Evolutionary conservation across 2,113 vertebrate species (phyloP).

Genomic region (Oncorhynchus clarkii): DNA sequence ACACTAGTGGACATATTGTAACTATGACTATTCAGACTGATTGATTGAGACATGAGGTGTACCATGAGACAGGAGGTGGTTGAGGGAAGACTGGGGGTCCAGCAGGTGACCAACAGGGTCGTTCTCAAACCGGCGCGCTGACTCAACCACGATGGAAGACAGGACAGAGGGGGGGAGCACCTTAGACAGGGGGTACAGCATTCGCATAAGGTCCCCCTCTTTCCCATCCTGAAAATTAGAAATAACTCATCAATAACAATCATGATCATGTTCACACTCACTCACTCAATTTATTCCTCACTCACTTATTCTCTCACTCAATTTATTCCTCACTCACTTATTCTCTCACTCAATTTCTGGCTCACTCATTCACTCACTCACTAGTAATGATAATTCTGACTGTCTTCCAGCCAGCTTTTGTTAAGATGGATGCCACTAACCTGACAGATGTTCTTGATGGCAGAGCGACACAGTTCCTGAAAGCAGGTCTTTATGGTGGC

Average conservation of each 20-base stretch:
- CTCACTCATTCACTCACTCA: too few relatives aligned
- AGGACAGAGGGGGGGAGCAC: conserved; percentile 26
- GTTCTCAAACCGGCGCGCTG: conserved; percentile 40
- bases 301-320: background rate
- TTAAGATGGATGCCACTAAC: conserved; percentile 39
- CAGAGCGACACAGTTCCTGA: conserved; percentile 43
- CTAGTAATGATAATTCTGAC: too few relatives aligned
- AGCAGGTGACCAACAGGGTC: conserved; percentile 51
- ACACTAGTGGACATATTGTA: background rate
- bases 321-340: too few relatives aligned
- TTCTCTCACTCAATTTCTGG: too few relatives aligned
- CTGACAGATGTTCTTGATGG: conserved; percentile 60
- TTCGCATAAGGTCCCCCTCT: conserved; percentile 60
- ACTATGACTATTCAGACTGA: background rate
- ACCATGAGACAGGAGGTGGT: conserved; percentile 61
- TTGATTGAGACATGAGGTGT: background rate
- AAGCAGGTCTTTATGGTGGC: conserved; percentile 51
- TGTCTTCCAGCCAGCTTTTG: too few relatives aligned
- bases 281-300: too few relatives aligned
- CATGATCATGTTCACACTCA: too few relatives aligned
- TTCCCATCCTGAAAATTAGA: conserved; percentile 42
- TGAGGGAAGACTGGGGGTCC: conserved; percentile 58
- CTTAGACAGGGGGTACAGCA: conserved; percentile 14
- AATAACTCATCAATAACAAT: too few relatives aligned
- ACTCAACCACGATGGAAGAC: conserved; percentile 63